Percentiles rank a stretch among this genome's conserved stretches.
Conservation (phyloP, 2,797 vertebrate species). For the Merluccius polli region DNA sequence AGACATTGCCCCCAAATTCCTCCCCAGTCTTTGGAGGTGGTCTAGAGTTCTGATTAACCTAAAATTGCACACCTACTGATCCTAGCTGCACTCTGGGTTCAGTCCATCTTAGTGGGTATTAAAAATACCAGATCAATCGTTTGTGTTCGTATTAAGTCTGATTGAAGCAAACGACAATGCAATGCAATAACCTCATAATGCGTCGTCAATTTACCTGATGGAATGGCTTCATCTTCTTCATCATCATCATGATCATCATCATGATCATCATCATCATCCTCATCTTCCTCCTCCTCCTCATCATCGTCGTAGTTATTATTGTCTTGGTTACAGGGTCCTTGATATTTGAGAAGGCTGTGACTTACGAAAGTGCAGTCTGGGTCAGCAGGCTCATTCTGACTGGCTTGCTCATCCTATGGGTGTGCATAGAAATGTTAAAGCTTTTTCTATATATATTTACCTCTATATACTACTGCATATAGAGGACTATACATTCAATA, state of each 20-base stretch:
- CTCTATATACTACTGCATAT: no score
- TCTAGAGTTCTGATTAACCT: neutral
- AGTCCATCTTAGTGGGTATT: neutral
- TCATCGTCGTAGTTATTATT: neutral
- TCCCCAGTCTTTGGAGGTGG: neutral
- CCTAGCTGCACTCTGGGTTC: neutral
- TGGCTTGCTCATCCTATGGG: conserved; percentile 9
- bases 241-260: neutral
- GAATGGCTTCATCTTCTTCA: neutral
- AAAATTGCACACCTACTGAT: neutral
- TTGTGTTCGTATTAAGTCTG: neutral
- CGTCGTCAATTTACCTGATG: conserved; percentile 32
- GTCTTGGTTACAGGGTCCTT: conserved; percentile 25
- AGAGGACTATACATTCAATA: no score
- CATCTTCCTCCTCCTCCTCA: neutral
- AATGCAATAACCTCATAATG: neutral
- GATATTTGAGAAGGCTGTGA: conserved; percentile 79
- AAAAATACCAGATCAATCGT: neutral
- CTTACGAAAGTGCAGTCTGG: conserved; percentile 89
- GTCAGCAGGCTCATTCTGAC: conserved; percentile 70
- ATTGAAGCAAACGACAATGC: neutral
- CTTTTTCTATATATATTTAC: no score
- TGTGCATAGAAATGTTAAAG: neutral
- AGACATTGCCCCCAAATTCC: neutral
- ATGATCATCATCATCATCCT: neutral